Percentiles rank a stretch among this genome's conserved stretches.
Evolutionary conservation across 2,888 invertebrate species (phyloP).

Genomic region (Chydorus sphaericus): DNA sequence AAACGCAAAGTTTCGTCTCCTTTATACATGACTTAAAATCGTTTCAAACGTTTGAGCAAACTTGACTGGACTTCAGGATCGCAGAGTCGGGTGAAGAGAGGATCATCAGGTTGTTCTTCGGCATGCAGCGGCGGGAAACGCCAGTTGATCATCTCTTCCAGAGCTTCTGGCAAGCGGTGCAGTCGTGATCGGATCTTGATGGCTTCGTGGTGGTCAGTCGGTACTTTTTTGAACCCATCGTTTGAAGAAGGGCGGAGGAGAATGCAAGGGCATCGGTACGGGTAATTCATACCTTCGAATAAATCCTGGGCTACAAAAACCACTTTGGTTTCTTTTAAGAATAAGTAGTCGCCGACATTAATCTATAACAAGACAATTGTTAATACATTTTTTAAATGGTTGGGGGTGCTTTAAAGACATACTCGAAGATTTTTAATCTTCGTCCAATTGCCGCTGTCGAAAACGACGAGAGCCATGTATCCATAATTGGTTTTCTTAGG

Average conservation of each 20-base stretch:
- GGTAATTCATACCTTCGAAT: background rate
- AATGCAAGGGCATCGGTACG: constrained; percentile 1
- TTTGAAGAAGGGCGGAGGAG: background rate
- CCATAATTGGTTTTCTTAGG: background rate
- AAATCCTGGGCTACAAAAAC: background rate
- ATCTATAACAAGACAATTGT: background rate
- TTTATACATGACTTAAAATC: background rate
- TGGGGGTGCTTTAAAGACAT: background rate
- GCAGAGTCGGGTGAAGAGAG: background rate
- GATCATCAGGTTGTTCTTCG: background rate
- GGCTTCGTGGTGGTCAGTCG: background rate
- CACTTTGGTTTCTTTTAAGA: background rate
- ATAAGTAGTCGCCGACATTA: background rate
- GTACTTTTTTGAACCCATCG: background rate
- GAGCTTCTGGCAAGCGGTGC: background rate
- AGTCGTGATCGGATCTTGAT: constrained; percentile 2
- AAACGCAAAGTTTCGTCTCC: background rate
- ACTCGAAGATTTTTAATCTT: background rate
- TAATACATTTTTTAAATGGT: background rate
- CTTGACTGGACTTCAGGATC: background rate
- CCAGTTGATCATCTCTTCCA: constrained; percentile 7
- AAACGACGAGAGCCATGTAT: background rate
- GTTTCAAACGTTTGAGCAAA: background rate
- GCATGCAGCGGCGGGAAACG: background rate
- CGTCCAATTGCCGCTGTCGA: background rate